Evolutionary conservation across 2,113 vertebrate genomes (phyloP), one percentile per base, ranked within the genome.

Genomic region (Scopus umbretta): DNA sequence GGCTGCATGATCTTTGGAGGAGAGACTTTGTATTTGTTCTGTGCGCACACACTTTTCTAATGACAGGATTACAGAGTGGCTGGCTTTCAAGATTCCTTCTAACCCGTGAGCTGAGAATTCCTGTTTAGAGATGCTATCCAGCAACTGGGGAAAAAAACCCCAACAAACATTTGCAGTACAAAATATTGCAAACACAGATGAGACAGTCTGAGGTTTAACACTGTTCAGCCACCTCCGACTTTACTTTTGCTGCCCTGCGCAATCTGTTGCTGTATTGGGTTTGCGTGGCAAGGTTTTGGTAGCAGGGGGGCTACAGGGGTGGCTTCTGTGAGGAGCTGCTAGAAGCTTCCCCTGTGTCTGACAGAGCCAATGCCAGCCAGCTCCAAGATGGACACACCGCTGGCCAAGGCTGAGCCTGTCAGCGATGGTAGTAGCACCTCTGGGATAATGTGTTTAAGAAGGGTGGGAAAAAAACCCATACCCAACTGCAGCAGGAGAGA

Each of bases 131-230:
- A 19, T 1, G 30, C 8, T 36, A 7, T 45, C 36, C 67, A 59
- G 27, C 42, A 56, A 19, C 62, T 30, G 43, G 29, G 26, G 2
- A 10, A 29, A 15, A n/a, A 63, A 11, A 4, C n/a, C n/a, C n/a
- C 2, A 40, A 16, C 9, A 47, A 47, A 21, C 5, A 16, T 40
- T 20, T 55, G 50, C 63, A 55, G 20, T 38, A 19, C 40, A 29
- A 78, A 62, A 6, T 3, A 1, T 8, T 23, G 6, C 25, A 73
- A 17, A 17, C 1, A 0, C 40, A 6, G n/a, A 6, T 9, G 86
- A 42, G n/a, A 11, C 5, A 13, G 15, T 11, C 29, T 30, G 61
- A 74, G 63, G 49, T 72, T 79, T 3, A 55, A 34, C 26, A 5
- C 45, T n/a, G 16, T 5, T 59, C 61, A 36, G 8, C 23, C 58